Percentiles rank a stretch among this genome's conserved stretches.
Evolutionary conservation across 2,113 vertebrate genomes (phyloP).

Genomic region (Crypturellus undulatus): DNA sequence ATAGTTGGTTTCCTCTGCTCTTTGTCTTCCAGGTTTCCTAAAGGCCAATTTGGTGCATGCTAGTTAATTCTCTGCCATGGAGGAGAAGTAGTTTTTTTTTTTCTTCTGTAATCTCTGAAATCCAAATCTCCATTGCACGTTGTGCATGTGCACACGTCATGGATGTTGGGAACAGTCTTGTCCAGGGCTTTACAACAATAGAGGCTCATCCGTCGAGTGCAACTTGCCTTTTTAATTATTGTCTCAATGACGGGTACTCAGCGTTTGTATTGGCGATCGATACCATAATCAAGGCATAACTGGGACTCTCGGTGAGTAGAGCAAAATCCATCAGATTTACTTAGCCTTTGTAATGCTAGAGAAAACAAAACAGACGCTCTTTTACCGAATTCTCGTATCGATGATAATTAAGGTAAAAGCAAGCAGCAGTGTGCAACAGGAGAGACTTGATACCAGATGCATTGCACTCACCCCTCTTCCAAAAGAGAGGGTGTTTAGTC

Average conservation of each 20-base stretch:
- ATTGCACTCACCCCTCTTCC: neutral
- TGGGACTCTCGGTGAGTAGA: neutral
- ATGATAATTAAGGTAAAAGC: neutral
- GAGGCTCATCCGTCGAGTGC: neutral
- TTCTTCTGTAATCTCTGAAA: neutral
- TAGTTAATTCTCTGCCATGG: neutral
- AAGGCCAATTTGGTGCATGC: neutral
- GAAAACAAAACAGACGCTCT: neutral
- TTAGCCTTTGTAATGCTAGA: constrained; percentile 15
- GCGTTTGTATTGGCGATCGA: constrained; percentile 38
- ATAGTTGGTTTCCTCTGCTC: neutral
- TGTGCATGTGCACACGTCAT: neutral
- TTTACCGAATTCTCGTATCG: constrained; percentile 20
- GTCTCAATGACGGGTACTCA: constrained; percentile 17
- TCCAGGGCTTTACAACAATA: neutral
- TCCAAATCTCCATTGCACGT: neutral
- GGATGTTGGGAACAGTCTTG: neutral
- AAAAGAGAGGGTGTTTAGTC: neutral
- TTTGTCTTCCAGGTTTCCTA: neutral
- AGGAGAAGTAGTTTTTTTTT: neutral
- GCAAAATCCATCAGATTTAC: constrained; percentile 43
- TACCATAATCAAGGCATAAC: constrained; percentile 50
- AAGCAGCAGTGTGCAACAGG: neutral
- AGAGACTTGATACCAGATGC: neutral
- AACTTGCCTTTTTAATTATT: constrained; percentile 55